phyloP scores from a whole-genome alignment of 2,113 vertebrate genomes.

The Barnardius zonarius region DNA sequence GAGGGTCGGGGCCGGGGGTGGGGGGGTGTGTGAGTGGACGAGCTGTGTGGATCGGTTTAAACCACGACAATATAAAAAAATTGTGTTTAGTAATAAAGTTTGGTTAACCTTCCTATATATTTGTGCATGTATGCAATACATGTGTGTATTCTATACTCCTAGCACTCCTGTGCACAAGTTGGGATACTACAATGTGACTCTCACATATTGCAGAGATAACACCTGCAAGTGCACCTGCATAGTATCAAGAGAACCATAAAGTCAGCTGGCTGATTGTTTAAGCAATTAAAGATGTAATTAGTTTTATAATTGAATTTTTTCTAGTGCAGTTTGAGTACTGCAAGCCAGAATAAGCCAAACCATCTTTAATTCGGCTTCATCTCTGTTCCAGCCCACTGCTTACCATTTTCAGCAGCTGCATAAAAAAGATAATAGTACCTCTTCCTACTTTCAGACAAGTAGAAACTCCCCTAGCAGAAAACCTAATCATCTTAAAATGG shows the following conservation, averaged over 20 bases:
- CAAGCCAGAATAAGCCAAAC: slow-evolving; percentile 56
- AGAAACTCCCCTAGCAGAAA: neutral
- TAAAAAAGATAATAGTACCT: slow-evolving; percentile 23
- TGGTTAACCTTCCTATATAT: neutral
- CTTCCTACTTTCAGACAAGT: neutral
- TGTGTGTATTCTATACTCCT: neutral
- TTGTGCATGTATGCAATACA: neutral
- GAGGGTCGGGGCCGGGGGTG: too few species aligned
- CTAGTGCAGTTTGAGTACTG: slow-evolving; percentile 12
- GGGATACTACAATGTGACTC: neutral
- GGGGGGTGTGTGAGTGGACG: too few species aligned
- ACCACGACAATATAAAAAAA: neutral
- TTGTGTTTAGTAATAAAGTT: neutral
- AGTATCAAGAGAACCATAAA: slow-evolving; percentile 6
- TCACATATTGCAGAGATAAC: neutral
- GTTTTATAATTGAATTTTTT: slow-evolving; percentile 73
- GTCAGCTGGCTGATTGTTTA: slow-evolving; percentile 66
- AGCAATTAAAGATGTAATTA: slow-evolving; percentile 74
- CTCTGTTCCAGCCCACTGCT: slow-evolving; percentile 44
- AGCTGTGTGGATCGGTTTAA: too few species aligned
- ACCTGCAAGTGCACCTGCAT: slow-evolving; percentile 53
- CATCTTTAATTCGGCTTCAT: slow-evolving; percentile 53
- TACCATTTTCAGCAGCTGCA: slow-evolving; percentile 19
- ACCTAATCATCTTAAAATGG: neutral
- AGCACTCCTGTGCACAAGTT: neutral